phyloP scores from a whole-genome alignment of 2,113 vertebrate species.

The Eretmochelys imbricata region DNA sequence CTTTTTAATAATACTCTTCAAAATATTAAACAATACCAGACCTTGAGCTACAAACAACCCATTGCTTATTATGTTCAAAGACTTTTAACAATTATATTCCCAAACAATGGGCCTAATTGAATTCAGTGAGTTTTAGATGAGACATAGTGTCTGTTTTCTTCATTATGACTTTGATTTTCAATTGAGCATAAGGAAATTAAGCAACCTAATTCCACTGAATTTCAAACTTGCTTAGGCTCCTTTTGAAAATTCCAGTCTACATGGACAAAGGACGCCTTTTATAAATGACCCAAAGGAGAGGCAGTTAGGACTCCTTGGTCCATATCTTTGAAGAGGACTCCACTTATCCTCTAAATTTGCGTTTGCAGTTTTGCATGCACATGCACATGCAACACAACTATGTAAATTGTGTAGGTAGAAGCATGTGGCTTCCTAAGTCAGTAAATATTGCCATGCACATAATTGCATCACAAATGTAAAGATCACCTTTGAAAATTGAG shows the following conservation, averaged over 20 bases:
- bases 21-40: not conserved
- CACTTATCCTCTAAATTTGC: not conserved
- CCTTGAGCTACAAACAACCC: not conserved
- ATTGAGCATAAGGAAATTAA: not conserved
- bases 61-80: not conserved
- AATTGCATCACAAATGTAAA: not conserved
- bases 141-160: not conserved
- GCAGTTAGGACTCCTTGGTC: not conserved
- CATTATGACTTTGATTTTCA: not conserved
- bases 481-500: not conserved
- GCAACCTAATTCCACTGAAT: not conserved
- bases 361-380: not conserved
- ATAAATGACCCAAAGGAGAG: not conserved
- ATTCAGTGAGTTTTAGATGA: not conserved
- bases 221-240: accelerated
- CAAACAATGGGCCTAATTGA: not conserved
- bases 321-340: not conserved
- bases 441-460: not conserved
- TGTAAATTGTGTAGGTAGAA: not conserved
- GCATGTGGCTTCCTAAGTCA: not conserved
- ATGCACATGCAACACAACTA: not conserved
- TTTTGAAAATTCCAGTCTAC: not conserved
- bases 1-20: not conserved
- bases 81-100: not conserved
- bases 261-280: not conserved